A percentile compares a stretch with the other conserved stretches of the same genome.
Evolutionary conservation across 2,888 invertebrate genomes (phyloP).

Genomic region (Netelia inedita): DNA sequence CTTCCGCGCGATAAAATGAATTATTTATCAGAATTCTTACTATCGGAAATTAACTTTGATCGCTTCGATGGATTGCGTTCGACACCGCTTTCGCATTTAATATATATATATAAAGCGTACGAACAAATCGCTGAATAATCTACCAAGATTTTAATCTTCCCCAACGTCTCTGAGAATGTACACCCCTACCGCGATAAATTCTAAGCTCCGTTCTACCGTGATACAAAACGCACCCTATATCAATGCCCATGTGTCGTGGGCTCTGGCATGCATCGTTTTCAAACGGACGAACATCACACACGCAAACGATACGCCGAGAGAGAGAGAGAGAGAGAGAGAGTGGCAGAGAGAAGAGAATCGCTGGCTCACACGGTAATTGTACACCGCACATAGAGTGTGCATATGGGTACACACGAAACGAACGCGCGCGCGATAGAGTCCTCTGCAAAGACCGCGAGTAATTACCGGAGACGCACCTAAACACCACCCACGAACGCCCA

Average conservation of each 20-base stretch:
- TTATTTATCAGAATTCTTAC: conserved; percentile 3
- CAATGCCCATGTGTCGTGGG: conserved; percentile 14
- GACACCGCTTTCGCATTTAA: not conserved
- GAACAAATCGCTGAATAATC: conserved; percentile 10
- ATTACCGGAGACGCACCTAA: conserved; percentile 79
- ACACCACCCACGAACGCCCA: conserved; percentile 80
- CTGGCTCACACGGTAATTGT: conserved; percentile 74
- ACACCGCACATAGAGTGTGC: conserved; percentile 62
- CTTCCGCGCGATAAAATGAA: not conserved
- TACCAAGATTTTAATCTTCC: conserved; percentile 23
- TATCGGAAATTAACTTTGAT: conserved; percentile 20
- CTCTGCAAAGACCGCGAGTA: conserved; percentile 77
- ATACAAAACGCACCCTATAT: conserved; percentile 32
- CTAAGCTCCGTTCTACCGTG: conserved; percentile 33
- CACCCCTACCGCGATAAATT: conserved; percentile 65
- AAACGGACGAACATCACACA: conserved; percentile 27
- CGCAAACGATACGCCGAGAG: conserved; percentile 31
- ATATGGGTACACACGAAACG: conserved; percentile 36
- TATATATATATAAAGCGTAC: not conserved
- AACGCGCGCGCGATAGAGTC: conserved; percentile 76
- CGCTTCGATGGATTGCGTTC: not conserved
- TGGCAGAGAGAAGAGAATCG: conserved; percentile 16
- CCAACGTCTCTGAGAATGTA: conserved; percentile 28
- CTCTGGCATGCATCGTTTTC: conserved; percentile 36
- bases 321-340: too few relatives aligned